Base-by-base conservation (phyloP, 2,797 vertebrate genomes). In the Ctenochaetus hawaiiensis region DNA sequence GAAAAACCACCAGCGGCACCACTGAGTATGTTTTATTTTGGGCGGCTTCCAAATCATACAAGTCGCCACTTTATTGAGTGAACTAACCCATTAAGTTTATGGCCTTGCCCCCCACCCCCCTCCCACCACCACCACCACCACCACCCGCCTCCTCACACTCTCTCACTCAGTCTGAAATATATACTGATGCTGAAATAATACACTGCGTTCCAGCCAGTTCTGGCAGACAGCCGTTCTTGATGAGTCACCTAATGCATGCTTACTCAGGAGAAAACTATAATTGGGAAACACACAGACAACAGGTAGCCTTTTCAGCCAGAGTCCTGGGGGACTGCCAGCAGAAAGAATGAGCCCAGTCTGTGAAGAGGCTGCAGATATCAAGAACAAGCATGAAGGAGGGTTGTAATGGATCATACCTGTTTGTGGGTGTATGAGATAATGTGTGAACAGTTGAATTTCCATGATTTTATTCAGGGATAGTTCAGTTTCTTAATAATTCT, bases 211-310 rank as follows among this genome's bases (percentile, higher is more conserved):
- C 77, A 89, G 88, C 76, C 81, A n/a, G 75, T 72, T 63, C 72
- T 79, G 81, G 88, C 87, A 88, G 78, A 74, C 75, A 4, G 82
- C 65, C 39, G 57, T 66, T 88, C 79, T 58, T 86, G 90, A 91
- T 91, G 91, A 93, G 86, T 93, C 92, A 93, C 80, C 86, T 91
- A 89, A 91, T 93, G 88, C 62, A 78, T 68, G 90, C 90, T 92
- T 87, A 88, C 79, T 91, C 87, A 84, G 87, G 86, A 89, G 84
- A 88, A 91, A 84, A 83, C 81, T 82, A 34, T 84, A 87, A 89
- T 77, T 84, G 84, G 85, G 82, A 72, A 77, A 76, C 68, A 71
- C 54, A 17, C 58, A 87, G 85, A 91, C 85, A 91, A 90, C 90
- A 90, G 90, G 89, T 90, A 88, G 76, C 20, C 75, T 74, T 91